Evolutionary conservation across 1,140 invertebrate genomes (phyloP), one percentile per base, ranked within the genome.

Genomic region (Drosophila kepulauana): DNA sequence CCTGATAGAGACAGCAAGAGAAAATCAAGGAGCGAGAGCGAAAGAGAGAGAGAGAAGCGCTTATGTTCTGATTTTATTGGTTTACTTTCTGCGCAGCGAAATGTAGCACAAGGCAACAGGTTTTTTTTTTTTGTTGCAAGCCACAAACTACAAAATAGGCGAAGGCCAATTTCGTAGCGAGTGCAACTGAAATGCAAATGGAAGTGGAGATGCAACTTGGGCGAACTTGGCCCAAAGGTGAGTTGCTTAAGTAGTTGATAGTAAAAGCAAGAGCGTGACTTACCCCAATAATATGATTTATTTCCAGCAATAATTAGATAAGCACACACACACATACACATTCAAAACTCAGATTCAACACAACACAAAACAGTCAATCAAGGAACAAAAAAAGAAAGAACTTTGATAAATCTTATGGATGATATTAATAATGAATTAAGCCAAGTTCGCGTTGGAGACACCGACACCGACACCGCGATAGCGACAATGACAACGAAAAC

Each of bases 41-140:
- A 25, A 4, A 25, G 5, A 13, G 41, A n/a, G 2, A 43, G 41
- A 43, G 41, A 13, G 41, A 6, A 11, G 25, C 38, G 46, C 28
- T 35, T 58, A 30, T 70, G 62, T 51, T 63, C 49, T 61, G 33
- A 77, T 74, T 74, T 38, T n/a, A 28, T 76, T 82, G 82, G 82
- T 48, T 87, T 75, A 87, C 77, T 82, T 87, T 82, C 76, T 54
- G 69, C 69, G 58, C 45, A 38, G n/a, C 54, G 16, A 25, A 81
- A 82, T 87, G 82, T 79, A 82, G 82, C 79, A 87, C 75, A 86
- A 69, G 79, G 64, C 71, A 87, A 72, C 67, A 79, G 49, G 77
- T 74, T 74, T 68, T 70, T 77, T 16, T 16, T 86, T 38, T 33
- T 33, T 33, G 7, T 25, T 33, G 30, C 35, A 10, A 38, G 54